Evolutionary conservation across 1,140 invertebrate genomes (phyloP).

Genomic region (Drosophila carrolli): DNA sequence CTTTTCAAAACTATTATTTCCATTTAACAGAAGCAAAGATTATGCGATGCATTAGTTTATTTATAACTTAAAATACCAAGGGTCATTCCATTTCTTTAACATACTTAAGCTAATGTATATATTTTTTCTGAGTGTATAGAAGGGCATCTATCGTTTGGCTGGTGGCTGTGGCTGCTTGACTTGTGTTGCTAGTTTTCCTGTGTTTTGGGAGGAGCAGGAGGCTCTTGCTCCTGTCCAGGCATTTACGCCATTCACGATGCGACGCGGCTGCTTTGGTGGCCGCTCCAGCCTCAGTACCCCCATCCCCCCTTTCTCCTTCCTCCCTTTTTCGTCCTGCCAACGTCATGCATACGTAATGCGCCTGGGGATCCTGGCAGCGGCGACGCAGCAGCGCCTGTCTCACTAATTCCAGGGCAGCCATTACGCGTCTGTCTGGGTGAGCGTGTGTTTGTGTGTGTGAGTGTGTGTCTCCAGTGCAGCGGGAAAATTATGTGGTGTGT

Average conservation of each 20-base stretch:
- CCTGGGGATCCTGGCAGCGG: slow-evolving; percentile 58
- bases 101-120: neutral
- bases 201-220: slow-evolving; percentile 12
- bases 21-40: no score
- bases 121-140: slow-evolving; percentile 6
- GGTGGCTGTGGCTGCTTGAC: slow-evolving; percentile 43
- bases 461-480: slow-evolving; percentile 60
- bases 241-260: slow-evolving; percentile 64
- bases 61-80: no score
- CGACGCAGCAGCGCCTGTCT: slow-evolving; percentile 39
- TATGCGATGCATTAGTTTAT: no score
- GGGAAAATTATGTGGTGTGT: slow-evolving; percentile 80
- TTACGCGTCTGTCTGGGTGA: slow-evolving; percentile 25
- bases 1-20: no score
- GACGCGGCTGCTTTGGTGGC: slow-evolving; percentile 44
- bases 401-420: slow-evolving; percentile 71
- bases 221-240: slow-evolving; percentile 53
- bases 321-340: slow-evolving; percentile 31
- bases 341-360: slow-evolving; percentile 81
- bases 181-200: slow-evolving; percentile 37
- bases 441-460: slow-evolving; percentile 7
- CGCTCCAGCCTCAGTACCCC: slow-evolving; percentile 5
- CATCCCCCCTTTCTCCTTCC: neutral
- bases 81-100: no score
- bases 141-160: slow-evolving; percentile 29